Percentiles rank a stretch among this genome's conserved stretches.
phyloP scores from a whole-genome alignment of 2,797 vertebrate species.

The Silurus lanzhouensis region DNA sequence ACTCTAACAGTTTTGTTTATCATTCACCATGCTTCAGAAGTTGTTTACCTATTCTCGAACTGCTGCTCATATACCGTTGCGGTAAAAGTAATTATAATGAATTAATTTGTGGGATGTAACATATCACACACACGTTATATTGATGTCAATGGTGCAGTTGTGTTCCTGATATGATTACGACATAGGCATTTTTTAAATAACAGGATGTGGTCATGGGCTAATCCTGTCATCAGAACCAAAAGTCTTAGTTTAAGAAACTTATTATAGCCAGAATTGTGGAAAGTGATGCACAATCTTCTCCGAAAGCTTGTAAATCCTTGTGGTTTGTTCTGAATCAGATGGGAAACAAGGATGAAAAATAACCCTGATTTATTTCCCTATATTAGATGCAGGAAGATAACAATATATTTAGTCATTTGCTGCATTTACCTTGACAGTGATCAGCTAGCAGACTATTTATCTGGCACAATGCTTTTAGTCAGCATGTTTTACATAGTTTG shows the following conservation, averaged over 20 bases:
- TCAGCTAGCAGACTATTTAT: conserved; percentile 10
- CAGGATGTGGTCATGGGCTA: neutral
- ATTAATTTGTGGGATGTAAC: neutral
- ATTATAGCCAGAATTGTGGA: neutral
- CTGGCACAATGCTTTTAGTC: conserved; percentile 8
- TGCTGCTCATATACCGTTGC: neutral
- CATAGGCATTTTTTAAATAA: neutral
- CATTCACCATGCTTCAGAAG: neutral
- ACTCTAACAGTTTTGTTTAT: neutral
- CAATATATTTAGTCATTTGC: conserved; percentile 13
- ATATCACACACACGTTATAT: neutral
- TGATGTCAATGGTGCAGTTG: neutral
- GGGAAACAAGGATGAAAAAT: neutral
- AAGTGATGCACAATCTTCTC: neutral
- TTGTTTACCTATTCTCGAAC: neutral
- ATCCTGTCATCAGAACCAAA: neutral
- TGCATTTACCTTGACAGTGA: conserved; percentile 5
- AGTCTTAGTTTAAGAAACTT: neutral
- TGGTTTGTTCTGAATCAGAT: neutral
- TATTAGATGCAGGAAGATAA: conserved; percentile 15
- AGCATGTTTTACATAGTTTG: conserved; percentile 20
- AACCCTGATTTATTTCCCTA: neutral
- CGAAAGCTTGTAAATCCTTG: neutral
- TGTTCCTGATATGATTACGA: neutral
- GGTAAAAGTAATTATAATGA: neutral